Percentiles rank a stretch among this genome's conserved stretches.
Conservation (phyloP, 1,140 invertebrate genomes). For the Heliconius eleuchia region DNA sequence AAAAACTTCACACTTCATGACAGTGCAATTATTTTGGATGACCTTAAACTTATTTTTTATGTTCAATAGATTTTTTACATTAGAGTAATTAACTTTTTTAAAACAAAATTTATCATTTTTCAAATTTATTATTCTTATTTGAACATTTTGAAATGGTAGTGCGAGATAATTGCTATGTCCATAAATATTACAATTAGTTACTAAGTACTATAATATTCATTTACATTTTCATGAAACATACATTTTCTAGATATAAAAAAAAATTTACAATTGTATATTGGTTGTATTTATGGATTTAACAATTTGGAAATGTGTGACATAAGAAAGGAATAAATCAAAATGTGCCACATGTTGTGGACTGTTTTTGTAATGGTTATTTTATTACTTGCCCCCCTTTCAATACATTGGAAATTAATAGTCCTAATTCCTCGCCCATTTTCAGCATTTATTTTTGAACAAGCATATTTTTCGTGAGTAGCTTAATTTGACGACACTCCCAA, state of each 20-base stretch:
- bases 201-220: constrained; percentile 24
- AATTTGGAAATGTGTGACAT: constrained; percentile 39
- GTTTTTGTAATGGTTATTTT: constrained; percentile 36
- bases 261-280: not conserved
- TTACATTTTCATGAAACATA: constrained; percentile 25
- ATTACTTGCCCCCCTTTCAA: constrained; percentile 23
- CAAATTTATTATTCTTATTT: constrained; percentile 15
- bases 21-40: constrained; percentile 22
- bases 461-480: too few species aligned
- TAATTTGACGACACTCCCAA: too few species aligned
- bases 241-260: constrained; percentile 22
- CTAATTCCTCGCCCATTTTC: too few species aligned
- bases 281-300: constrained; percentile 44
- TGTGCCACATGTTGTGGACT: constrained; percentile 41
- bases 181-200: constrained; percentile 30
- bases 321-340: constrained; percentile 45
- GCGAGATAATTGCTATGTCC: constrained; percentile 30
- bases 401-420: too few species aligned
- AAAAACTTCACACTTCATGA: constrained; percentile 19
- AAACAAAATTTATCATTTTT: constrained; percentile 14
- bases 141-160: constrained; percentile 35
- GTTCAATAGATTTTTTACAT: constrained; percentile 29
- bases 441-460: too few species aligned
- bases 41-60: constrained; percentile 33
- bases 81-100: constrained; percentile 24